Evolutionary conservation across 2,113 vertebrate genomes (phyloP), one percentile per base, ranked within the genome.

Genomic region (Platichthys flesus): DNA sequence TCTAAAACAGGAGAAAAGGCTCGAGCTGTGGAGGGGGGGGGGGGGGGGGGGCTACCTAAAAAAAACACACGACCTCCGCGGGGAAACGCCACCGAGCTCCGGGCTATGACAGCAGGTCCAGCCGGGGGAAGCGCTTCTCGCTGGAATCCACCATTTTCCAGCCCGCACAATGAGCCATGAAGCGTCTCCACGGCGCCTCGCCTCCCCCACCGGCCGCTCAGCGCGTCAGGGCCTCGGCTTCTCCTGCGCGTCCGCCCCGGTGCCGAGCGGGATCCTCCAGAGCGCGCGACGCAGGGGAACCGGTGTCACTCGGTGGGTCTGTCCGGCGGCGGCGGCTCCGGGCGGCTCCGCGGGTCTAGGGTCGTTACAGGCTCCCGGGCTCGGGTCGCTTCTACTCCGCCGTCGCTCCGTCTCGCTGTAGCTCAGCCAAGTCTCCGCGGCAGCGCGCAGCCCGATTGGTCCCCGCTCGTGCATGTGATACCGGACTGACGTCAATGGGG

Each of bases 401-500:
- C 87, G 87, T 81, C 84, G 76, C 81, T 78, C 81, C 28, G 70
- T 91, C 89, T 90, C 28, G 76, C 86, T 87, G 89, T 81, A 57
- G 88, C 88, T 87, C 86, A 90, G 90, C 86, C 85, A 91, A 5
- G 88, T 92, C 88, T 93, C 84, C 88, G 84, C 88, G 84, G 74
- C 82, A 88, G 90, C 80, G 67, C 40, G 67, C 47, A 51, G 58
- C 59, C 88, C 70, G 92, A 94, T 95, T 95, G 94, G 95, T 85
- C 87, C 76, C 51, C 5, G 63, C 84, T 62, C 66, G 88, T 87
- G 91, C 95, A 95, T 82, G 94, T 95, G 95, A 93, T 76, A 73
- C 83, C 28, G 66, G 76, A 89, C 90, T 96, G 95, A 96, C 95
- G 95, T 96, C 95, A 96, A 96, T 95, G 87, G 93, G 91, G 91